Percentiles rank a stretch among this genome's conserved stretches.
phyloP scores from a whole-genome alignment of 2,888 invertebrate genomes.

The Nebria salina region DNA sequence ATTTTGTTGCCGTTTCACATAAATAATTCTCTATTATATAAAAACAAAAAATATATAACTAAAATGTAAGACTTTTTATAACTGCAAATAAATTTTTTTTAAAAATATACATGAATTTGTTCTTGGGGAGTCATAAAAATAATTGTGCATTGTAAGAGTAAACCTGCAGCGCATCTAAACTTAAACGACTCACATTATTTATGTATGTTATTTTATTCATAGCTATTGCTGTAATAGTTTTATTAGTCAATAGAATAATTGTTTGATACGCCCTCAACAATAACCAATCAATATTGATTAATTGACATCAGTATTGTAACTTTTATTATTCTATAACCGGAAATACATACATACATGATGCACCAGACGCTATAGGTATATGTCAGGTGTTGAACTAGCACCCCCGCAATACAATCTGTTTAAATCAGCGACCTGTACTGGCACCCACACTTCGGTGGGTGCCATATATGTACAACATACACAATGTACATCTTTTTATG shows the following conservation, averaged over 20 bases:
- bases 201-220: neutral
- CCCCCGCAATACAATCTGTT: slow-evolving; percentile 41
- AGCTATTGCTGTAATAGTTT: neutral
- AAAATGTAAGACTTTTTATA: no score
- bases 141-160: no score
- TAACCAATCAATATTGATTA: slow-evolving; percentile 8
- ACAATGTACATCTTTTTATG: neutral
- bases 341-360: slow-evolving; percentile 1
- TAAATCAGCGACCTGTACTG: slow-evolving; percentile 40
- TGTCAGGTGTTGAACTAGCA: slow-evolving; percentile 42
- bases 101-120: no score
- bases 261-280: neutral
- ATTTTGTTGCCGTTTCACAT: neutral
- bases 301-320: neutral
- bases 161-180: no score
- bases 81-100: no score
- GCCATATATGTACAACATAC: neutral
- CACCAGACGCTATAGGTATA: neutral
- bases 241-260: neutral
- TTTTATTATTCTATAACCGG: neutral
- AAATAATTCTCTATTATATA: no score
- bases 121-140: no score
- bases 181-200: no score
- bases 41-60: no score
- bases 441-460: neutral